Percentiles rank a stretch among this genome's conserved stretches.
phyloP scores from a whole-genome alignment of 2,113 vertebrate species.

The Stomatorhinus ivindoensis region DNA sequence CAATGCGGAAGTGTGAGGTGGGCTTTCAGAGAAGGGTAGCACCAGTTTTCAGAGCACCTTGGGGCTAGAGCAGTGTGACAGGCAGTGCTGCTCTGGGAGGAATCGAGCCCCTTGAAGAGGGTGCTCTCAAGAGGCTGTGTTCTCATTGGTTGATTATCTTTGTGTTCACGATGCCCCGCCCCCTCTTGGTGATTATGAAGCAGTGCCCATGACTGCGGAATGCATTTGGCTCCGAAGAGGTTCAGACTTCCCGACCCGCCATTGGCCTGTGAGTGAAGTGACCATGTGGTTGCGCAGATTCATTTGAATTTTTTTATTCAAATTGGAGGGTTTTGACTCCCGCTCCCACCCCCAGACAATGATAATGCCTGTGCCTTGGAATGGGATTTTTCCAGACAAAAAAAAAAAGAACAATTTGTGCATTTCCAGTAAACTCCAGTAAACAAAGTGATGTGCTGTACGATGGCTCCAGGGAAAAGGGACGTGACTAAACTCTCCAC shows the following conservation, averaged over 20 bases:
- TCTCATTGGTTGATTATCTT: background rate
- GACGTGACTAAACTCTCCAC: background rate
- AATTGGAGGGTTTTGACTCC: background rate
- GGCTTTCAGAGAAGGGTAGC: background rate
- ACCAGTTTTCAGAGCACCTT: background rate
- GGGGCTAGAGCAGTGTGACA: background rate
- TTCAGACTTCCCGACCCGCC: background rate
- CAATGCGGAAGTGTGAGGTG: background rate
- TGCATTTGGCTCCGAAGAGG: background rate
- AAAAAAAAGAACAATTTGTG: conserved; percentile 6
- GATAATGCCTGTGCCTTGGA: conserved; percentile 65
- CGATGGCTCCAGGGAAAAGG: conserved; percentile 16
- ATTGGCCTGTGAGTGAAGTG: background rate
- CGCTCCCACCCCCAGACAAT: conserved; percentile 22
- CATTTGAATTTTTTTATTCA: background rate
- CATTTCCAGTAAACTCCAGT: conserved; percentile 28
- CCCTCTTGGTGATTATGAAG: background rate
- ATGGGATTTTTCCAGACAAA: conserved; percentile 39
- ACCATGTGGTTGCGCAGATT: background rate
- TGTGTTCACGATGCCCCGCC: background rate
- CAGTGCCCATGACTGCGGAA: background rate
- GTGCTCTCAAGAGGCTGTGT: background rate
- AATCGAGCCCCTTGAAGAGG: background rate
- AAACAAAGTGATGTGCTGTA: conserved; percentile 8
- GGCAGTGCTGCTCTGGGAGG: background rate